Base-by-base conservation (phyloP, 2,888 invertebrate species). In the Oligia strigilis region DNA sequence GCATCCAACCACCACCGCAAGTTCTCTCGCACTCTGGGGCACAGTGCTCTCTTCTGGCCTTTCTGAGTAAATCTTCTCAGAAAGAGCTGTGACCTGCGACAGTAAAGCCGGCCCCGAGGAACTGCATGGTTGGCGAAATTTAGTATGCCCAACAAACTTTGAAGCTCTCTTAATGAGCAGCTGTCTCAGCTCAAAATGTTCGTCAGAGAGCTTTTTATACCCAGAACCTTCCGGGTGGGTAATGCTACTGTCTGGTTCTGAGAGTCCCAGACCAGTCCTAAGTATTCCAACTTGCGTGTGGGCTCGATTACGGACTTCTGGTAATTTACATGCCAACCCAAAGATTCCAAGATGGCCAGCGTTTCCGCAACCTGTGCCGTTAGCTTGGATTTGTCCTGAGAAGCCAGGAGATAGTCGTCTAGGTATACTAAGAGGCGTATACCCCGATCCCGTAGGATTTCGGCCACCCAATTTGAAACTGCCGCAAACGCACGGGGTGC, bases 81-180 rank as follows among this genome's bases (percentile, higher is more conserved):
- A 49, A 13, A 49, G 49, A 49, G 49, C 49, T 49, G 49, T 49
- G 13, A 13, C 49, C 49, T 49, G 49, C 49, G 49, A 49, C 49
- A 49, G 49, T 49, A 49, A 49, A 49, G 49, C 49, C 49, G 13
- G 49, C 43, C 49, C 4, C 49, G 49, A 49, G 49, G 49, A 6
- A 49, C 49, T 4, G 73, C 70, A 2, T 62, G 36, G 19, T 79
- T 82, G 78, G 84, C 86, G 72, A 88, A 89, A 60, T 88, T 87
- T 4, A 86, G 74, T 49, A 76, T 55, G 1, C 87, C 89, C 36
- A 86, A 72, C 17, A 87, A 40, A 65, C 81, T 60, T 60, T 77
- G 23, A 4, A 55, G 71, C 6, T 13, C 55, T 40, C 49, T 36
- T 71, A 71, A 71, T 6, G 55, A 55, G 71, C 71, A 71, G 71